phyloP scores from a whole-genome alignment of 1,140 invertebrate genomes.

The Zaprionus ornatus region DNA sequence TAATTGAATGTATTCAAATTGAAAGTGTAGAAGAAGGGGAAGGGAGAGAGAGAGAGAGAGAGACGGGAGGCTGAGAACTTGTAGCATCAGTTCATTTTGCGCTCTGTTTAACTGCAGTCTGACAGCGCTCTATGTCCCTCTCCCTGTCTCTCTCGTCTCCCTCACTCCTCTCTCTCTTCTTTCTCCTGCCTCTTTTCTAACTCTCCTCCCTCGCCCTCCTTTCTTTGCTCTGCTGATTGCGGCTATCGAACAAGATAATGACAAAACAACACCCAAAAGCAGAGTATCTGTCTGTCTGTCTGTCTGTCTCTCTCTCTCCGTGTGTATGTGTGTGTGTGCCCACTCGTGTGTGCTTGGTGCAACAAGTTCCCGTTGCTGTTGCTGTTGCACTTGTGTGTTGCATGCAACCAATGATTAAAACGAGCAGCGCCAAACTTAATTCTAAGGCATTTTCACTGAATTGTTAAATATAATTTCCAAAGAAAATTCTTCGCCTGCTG shows the following conservation, averaged over 20 bases:
- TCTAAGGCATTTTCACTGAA: slow-evolving; percentile 73
- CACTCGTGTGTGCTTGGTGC: slow-evolving; percentile 59
- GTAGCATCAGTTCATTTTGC: slow-evolving; percentile 20
- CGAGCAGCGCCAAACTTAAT: slow-evolving; percentile 69
- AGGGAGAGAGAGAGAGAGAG: not conserved
- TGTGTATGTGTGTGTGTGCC: slow-evolving; percentile 19
- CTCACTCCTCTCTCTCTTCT: not conserved
- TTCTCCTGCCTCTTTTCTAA: not conserved
- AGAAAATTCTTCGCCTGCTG: slow-evolving; percentile 61
- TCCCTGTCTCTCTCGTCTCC: not conserved
- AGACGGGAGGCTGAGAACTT: slow-evolving; percentile 1
- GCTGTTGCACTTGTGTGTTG: slow-evolving; percentile 33
- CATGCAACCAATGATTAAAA: slow-evolving; percentile 79
- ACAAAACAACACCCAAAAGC: slow-evolving; percentile 63
- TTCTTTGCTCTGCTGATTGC: slow-evolving; percentile 44
- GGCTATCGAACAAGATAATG: slow-evolving; percentile 62
- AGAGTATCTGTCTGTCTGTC: slow-evolving; percentile 19
- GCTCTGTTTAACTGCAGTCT: slow-evolving; percentile 37
- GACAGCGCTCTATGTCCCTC: not conserved
- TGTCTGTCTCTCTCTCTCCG: not conserved
- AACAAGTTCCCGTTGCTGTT: slow-evolving; percentile 57
- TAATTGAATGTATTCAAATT: slow-evolving; percentile 36
- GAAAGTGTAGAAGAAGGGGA: not conserved
- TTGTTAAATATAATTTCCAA: slow-evolving; percentile 73
- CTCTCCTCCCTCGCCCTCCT: not conserved